These are phyloP conservation scores for Eupithecia vulgata DNA, from an alignment of 2,888 invertebrate genomes.

Conservation along the genomic window DNA sequence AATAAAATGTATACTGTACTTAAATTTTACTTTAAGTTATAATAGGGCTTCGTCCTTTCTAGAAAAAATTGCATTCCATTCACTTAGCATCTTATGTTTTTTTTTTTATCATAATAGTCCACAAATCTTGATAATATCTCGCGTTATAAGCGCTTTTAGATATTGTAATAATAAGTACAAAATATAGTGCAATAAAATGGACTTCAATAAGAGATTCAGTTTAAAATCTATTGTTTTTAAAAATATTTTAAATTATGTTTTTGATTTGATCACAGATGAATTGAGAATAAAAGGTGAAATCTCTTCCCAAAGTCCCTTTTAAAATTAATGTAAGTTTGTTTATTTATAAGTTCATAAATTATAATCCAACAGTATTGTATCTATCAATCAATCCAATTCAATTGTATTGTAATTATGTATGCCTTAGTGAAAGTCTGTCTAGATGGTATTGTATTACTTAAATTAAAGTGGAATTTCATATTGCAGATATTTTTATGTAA, in stretches of 20 bases:
- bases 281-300: background rate
- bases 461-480: background rate
- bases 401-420: background rate
- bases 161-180: constrained; percentile 26
- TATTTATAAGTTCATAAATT: too few species aligned
- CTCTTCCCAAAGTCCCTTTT: background rate
- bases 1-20: constrained; percentile 17
- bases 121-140: background rate
- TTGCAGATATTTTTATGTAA: background rate
- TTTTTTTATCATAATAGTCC: background rate
- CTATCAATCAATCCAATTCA: background rate
- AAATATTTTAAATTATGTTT: background rate
- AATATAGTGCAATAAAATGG: constrained; percentile 29
- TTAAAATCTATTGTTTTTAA: background rate
- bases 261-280: background rate
- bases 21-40: constrained; percentile 11
- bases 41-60: background rate
- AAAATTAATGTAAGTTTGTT: background rate
- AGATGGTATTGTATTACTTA: background rate
- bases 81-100: background rate
- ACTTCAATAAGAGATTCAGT: background rate
- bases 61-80: constrained; percentile 4
- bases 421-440: background rate
- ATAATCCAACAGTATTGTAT: background rate
- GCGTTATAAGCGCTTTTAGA: background rate